phyloP scores from a whole-genome alignment of 2,113 vertebrate species.

The Anas platyrhynchos region DNA sequence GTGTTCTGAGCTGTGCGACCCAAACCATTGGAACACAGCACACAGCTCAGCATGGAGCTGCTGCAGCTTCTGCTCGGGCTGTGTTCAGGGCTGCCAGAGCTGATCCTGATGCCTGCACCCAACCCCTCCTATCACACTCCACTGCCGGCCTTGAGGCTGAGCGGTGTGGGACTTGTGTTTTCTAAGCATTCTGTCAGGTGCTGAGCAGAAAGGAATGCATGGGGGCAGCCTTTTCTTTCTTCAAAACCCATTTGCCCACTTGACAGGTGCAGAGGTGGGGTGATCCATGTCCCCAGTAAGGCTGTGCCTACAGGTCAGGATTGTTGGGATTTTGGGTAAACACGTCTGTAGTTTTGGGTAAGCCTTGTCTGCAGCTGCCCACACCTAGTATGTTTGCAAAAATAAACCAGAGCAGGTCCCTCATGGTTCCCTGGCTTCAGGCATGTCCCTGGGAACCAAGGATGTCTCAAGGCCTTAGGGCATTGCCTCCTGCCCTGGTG shows the following conservation, averaged over 20 bases:
- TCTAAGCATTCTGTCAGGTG: not conserved
- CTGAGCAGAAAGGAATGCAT: fast-evolving
- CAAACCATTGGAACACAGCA: fast-evolving
- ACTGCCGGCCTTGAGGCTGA: not conserved
- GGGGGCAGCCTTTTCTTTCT: not conserved
- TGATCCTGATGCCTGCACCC: not conserved
- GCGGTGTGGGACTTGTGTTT: fast-evolving
- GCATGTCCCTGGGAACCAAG: too few species aligned
- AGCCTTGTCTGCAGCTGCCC: too few species aligned
- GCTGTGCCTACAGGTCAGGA: not conserved
- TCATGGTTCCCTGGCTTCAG: too few species aligned
- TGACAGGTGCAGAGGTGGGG: not conserved
- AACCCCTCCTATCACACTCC: not conserved
- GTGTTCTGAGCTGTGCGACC: not conserved
- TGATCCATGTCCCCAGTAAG: fast-evolving
- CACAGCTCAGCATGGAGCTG: not conserved
- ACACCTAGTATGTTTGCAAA: too few species aligned
- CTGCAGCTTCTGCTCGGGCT: fast-evolving
- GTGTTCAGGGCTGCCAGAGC: not conserved
- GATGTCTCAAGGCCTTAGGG: not conserved
- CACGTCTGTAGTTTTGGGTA: too few species aligned
- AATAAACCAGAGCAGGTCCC: too few species aligned
- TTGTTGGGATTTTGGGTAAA: not conserved
- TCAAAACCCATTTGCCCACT: not conserved
- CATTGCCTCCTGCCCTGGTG: not conserved